Conservation (phyloP, 1,140 invertebrate species). For the Trissolcus basalis region DNA sequence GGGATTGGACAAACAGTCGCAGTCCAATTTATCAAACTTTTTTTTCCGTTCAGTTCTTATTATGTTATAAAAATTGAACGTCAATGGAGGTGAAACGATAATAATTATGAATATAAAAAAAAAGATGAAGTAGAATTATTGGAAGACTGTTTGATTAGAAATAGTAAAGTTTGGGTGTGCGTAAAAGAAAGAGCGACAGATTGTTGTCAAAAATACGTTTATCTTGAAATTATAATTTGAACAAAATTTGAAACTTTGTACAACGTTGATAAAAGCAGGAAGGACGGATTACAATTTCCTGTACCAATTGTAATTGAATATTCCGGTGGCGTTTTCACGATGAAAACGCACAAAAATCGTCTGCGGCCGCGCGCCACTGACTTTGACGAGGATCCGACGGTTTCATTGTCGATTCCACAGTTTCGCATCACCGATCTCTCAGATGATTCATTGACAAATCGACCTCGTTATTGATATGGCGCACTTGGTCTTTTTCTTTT, state of each 20-base stretch:
- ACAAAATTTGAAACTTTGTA: constrained; percentile 43
- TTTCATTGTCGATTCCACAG: constrained; percentile 49
- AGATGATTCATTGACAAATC: constrained; percentile 27
- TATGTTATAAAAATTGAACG: no score
- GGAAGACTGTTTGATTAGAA: not conserved
- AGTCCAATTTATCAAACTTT: constrained; percentile 10
- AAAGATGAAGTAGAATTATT: no score
- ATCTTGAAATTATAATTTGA: constrained; percentile 39
- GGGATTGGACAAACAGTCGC: constrained; percentile 35
- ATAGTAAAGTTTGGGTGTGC: not conserved
- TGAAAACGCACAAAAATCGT: constrained; percentile 32
- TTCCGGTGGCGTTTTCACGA: constrained; percentile 28
- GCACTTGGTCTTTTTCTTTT: constrained; percentile 6
- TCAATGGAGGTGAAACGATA: no score
- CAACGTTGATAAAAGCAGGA: constrained; percentile 46
- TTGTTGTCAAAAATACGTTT: constrained; percentile 48
- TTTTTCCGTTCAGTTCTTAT: constrained; percentile 13
- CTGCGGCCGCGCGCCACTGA: constrained; percentile 24
- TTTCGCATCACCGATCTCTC: constrained; percentile 35
- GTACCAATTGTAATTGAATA: constrained; percentile 36
- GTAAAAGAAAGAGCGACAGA: not conserved
- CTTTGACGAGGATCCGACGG: constrained; percentile 45
- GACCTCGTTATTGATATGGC: constrained; percentile 36
- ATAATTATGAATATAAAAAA: no score
- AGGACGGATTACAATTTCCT: constrained; percentile 47